These are phyloP conservation scores for Pollimyrus isidori DNA, from an alignment of 2,113 vertebrate species.

Conservation along the genomic window DNA sequence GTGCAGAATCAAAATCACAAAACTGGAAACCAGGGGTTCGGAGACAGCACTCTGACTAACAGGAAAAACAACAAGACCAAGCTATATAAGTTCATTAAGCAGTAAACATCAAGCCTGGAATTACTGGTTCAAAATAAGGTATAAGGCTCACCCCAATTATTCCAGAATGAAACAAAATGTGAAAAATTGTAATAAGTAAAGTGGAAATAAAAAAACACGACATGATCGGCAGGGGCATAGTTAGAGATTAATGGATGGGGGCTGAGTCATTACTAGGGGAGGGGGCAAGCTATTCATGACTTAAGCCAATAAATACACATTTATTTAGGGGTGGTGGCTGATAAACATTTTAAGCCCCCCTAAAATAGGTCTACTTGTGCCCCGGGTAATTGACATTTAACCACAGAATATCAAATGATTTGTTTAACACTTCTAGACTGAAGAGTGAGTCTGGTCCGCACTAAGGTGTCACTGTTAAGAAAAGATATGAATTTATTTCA, in stretches of 20 bases:
- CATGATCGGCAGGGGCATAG: too few species aligned
- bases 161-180: not conserved
- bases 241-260: too few species aligned
- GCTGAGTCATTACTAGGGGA: too few species aligned
- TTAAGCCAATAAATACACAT: not conserved
- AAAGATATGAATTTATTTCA: not conserved
- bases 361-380: too few species aligned
- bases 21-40: too few species aligned
- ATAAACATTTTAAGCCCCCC: too few species aligned
- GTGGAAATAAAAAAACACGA: not conserved
- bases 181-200: not conserved
- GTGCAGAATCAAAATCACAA: too few species aligned
- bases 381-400: not conserved
- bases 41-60: too few species aligned
- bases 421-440: not conserved
- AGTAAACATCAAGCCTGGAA: too few species aligned
- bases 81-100: too few species aligned
- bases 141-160: not conserved
- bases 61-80: too few species aligned
- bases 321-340: not conserved
- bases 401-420: not conserved
- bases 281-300: not conserved
- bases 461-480: not conserved
- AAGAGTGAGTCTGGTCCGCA: not conserved
- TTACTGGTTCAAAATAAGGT: too few species aligned